These are phyloP conservation scores for Gymnosoma rotundatum DNA, from an alignment of 2,888 invertebrate genomes.

Conservation along the genomic window DNA sequence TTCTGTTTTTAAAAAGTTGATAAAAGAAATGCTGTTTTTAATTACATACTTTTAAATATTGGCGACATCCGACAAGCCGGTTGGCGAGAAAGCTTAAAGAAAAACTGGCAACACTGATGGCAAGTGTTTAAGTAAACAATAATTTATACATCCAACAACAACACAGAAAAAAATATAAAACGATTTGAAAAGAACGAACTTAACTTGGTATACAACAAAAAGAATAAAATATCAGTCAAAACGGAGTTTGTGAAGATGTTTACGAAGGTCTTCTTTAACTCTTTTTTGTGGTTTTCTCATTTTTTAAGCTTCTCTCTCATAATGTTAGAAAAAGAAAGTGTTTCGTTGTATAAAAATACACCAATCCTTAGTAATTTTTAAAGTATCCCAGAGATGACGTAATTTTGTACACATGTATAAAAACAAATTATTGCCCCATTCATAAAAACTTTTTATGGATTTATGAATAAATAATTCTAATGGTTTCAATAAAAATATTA, in stretches of 20 bases:
- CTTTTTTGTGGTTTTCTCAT: neutral
- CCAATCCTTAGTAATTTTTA: neutral
- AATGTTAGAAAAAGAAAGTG: neutral
- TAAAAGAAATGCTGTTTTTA: no score
- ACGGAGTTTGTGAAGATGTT: neutral
- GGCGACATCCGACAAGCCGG: no score
- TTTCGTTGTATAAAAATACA: neutral
- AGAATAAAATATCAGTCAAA: neutral
- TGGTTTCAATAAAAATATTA: no score
- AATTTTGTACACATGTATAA: no score
- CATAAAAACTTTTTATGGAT: no score
- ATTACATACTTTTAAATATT: no score
- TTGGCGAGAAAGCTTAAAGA: no score
- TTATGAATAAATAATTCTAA: no score
- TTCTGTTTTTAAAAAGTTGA: no score
- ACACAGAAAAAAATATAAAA: conserved; percentile 10
- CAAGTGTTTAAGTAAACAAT: neutral
- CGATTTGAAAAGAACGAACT: conserved; percentile 15
- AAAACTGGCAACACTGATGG: no score
- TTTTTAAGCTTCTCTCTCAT: neutral
- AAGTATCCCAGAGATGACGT: neutral
- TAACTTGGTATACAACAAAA: conserved; percentile 17
- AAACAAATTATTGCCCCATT: no score
- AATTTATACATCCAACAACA: neutral
- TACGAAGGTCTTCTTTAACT: neutral